Evolutionary conservation across 1,140 invertebrate genomes (phyloP).

Genomic region (Ips typographus): DNA sequence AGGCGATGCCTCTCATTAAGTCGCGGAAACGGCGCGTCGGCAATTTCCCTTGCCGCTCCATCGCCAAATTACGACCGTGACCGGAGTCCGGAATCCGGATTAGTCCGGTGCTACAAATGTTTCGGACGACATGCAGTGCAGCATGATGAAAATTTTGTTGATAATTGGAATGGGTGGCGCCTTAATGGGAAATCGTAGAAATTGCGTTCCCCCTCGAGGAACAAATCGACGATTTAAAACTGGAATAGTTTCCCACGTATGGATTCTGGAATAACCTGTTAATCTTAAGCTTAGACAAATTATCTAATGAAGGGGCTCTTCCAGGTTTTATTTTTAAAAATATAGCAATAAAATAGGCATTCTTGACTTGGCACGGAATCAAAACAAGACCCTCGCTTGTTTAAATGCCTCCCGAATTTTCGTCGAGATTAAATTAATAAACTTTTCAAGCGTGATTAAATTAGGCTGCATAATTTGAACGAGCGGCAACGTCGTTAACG

Average conservation of each 20-base stretch:
- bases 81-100: conserved; percentile 46
- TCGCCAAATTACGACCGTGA: conserved; percentile 52
- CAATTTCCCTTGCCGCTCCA: conserved; percentile 51
- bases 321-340: conserved; percentile 3
- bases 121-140: conserved; percentile 29
- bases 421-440: conserved; percentile 32
- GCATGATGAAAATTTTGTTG: conserved; percentile 22
- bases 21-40: conserved; percentile 52
- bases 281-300: no score
- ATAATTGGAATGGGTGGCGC: conserved; percentile 30
- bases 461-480: conserved; percentile 31
- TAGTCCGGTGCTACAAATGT: conserved; percentile 36
- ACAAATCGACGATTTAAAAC: conserved; percentile 26
- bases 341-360: background rate
- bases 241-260: no score
- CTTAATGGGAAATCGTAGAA: conserved; percentile 30
- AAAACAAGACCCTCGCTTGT: conserved; percentile 18
- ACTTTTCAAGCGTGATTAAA: conserved; percentile 35
- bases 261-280: no score
- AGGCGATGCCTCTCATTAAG: conserved; percentile 52
- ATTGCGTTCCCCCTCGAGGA: conserved; percentile 26
- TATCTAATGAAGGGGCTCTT: background rate
- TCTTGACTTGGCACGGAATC: background rate
- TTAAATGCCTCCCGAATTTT: conserved; percentile 23
- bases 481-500: conserved; percentile 23